A percentile compares a stretch with the other conserved stretches of the same genome.
These are phyloP conservation scores for Pogonomyrmex barbatus DNA, from an alignment of 1,140 invertebrate species.

Conservation along the genomic window DNA sequence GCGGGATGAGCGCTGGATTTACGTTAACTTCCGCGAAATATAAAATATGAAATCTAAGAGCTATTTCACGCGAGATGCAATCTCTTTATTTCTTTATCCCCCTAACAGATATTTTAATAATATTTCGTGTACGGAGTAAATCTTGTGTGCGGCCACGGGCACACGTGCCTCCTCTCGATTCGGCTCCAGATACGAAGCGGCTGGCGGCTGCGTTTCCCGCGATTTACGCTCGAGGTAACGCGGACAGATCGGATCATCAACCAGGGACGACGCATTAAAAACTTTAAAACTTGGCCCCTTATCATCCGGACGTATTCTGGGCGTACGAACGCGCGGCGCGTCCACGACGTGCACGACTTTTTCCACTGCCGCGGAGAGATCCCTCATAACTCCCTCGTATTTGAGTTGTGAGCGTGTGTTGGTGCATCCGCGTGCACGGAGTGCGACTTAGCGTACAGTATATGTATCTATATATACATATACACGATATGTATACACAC, in stretches of 20 bases:
- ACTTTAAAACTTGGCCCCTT: slow-evolving; percentile 32
- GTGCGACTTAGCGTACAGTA: slow-evolving; percentile 2
- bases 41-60: not conserved
- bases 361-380: slow-evolving; percentile 25
- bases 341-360: slow-evolving; percentile 3
- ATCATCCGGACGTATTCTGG: slow-evolving; percentile 13
- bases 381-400: slow-evolving; percentile 1
- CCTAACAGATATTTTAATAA: slow-evolving; percentile 7
- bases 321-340: slow-evolving; percentile 1
- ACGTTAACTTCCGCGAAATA: not conserved
- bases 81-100: not conserved
- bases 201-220: not conserved
- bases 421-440: not conserved
- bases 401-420: not conserved
- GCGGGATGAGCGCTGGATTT: not conserved
- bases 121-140: not conserved
- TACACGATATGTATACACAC: not conserved
- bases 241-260: slow-evolving; percentile 17
- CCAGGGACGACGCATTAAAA: slow-evolving; percentile 8
- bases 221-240: slow-evolving; percentile 29
- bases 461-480: not conserved
- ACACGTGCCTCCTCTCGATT: not conserved
- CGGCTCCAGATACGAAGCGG: not conserved
- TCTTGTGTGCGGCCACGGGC: not conserved
- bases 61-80: not conserved